These are phyloP conservation scores for Erythrolamprus reginae DNA, from an alignment of 2,113 vertebrate species.

Conservation along the genomic window DNA sequence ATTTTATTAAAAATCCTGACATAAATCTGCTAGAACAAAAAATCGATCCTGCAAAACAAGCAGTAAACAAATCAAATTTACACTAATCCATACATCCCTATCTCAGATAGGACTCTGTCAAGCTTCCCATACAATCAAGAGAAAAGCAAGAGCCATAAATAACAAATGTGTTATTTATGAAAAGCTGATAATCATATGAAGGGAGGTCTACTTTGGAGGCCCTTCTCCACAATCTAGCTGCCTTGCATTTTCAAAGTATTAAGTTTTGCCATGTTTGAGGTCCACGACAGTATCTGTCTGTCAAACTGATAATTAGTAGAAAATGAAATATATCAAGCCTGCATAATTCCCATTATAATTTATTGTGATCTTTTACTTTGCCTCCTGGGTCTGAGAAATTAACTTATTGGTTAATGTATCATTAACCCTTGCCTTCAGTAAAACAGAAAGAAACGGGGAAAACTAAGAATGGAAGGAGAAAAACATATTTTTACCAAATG, in stretches of 20 bases:
- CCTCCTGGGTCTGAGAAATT: slow-evolving; percentile 13
- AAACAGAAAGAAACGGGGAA: not conserved
- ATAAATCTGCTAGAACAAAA: not conserved
- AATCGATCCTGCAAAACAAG: not conserved
- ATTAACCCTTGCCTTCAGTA: not conserved
- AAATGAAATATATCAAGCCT: slow-evolving; percentile 20
- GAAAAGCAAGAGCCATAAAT: not conserved
- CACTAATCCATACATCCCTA: not conserved
- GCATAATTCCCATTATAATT: slow-evolving; percentile 8
- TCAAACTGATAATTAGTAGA: not conserved
- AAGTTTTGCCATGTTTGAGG: not conserved
- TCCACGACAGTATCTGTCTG: not conserved
- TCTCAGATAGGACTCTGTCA: not conserved
- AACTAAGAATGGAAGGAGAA: not conserved
- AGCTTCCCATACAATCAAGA: not conserved
- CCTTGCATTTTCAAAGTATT: not conserved
- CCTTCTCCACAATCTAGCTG: no score
- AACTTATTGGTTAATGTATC: not conserved
- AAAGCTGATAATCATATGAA: not conserved
- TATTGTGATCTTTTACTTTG: slow-evolving; percentile 22
- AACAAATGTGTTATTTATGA: not conserved
- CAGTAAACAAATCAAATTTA: not conserved
- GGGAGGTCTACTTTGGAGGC: no score
- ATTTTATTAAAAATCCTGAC: not conserved
- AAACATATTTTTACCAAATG: not conserved